Evolutionary conservation across 1,140 invertebrate genomes (phyloP).

Genomic region (Leptinotarsa texana): DNA sequence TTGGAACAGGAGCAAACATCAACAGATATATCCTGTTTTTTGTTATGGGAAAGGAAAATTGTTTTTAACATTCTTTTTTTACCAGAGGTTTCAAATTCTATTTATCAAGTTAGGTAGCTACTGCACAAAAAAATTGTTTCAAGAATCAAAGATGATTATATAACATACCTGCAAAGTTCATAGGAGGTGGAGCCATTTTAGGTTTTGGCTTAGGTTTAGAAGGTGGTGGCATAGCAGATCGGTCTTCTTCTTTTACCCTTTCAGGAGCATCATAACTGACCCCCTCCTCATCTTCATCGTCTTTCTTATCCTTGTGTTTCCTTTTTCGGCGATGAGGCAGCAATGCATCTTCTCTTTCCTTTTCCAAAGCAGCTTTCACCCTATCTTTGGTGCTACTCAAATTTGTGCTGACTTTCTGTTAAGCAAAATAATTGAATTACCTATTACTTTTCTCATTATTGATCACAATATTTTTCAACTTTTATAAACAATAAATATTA

Average conservation of each 20-base stretch:
- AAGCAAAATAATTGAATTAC: not conserved
- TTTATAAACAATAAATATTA: no score
- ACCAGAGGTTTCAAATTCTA: no score
- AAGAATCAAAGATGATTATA: not conserved
- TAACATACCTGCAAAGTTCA: slow-evolving; percentile 49
- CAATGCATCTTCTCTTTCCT: slow-evolving; percentile 73
- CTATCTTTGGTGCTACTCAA: slow-evolving; percentile 69
- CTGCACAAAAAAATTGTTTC: not conserved
- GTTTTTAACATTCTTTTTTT: no score
- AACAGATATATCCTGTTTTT: no score
- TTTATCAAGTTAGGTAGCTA: no score
- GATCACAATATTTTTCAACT: no score
- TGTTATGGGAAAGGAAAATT: no score
- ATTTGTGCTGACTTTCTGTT: slow-evolving; percentile 55
- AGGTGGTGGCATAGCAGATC: slow-evolving; percentile 44
- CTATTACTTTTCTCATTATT: no score
- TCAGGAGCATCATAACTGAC: slow-evolving; percentile 38
- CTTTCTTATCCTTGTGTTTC: slow-evolving; percentile 55
- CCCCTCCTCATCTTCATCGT: slow-evolving; percentile 46
- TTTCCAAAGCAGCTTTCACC: slow-evolving; percentile 73
- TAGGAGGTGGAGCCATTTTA: slow-evolving; percentile 68
- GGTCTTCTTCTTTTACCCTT: not conserved
- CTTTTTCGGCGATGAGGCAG: slow-evolving; percentile 69
- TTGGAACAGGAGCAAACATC: no score
- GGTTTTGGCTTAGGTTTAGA: slow-evolving; percentile 56